phyloP scores from a whole-genome alignment of 2,888 invertebrate species.

The Nemurella pictetii region DNA sequence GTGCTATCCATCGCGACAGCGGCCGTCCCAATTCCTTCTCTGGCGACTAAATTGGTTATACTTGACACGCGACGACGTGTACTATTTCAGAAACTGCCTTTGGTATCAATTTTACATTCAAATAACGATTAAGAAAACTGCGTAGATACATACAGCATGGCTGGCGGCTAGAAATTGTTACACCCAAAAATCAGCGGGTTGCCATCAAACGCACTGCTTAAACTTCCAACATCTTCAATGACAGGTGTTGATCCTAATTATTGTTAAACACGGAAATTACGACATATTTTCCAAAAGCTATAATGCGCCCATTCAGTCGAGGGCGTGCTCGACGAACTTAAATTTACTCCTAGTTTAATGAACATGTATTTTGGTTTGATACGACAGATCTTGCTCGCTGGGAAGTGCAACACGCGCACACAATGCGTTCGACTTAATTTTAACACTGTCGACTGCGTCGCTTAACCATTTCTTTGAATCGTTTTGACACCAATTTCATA shows the following conservation, averaged over 20 bases:
- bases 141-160: neutral
- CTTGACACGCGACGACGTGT: neutral
- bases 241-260: neutral
- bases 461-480: neutral
- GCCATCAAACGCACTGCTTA: neutral
- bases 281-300: conserved; percentile 1
- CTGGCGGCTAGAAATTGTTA: neutral
- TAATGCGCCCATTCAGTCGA: neutral
- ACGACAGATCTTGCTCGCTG: neutral
- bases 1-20: neutral
- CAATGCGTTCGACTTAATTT: neutral
- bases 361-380: neutral
- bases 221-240: neutral
- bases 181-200: neutral
- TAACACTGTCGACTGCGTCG: neutral
- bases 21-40: neutral
- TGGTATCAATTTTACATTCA: conserved; percentile 19
- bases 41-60: neutral
- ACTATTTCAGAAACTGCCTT: neutral
- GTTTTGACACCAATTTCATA: neutral
- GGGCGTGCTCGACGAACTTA: neutral
- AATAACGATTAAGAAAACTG: conserved; percentile 24
- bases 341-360: neutral
- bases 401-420: neutral
- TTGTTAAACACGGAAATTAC: neutral